These are phyloP conservation scores for Campodea augens DNA, from an alignment of 1,140 invertebrate species.

Conservation along the genomic window DNA sequence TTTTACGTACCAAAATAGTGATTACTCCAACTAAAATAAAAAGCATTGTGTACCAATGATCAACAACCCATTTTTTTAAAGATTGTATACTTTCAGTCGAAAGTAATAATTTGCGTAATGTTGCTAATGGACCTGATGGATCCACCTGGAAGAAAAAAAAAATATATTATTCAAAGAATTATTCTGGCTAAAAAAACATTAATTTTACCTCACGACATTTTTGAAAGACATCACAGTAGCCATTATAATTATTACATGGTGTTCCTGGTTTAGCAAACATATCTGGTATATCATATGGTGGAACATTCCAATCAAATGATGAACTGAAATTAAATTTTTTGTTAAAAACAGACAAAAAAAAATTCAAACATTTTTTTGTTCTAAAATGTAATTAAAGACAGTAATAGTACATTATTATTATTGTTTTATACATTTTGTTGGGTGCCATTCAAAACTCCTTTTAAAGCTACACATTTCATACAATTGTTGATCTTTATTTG, in stretches of 20 bases:
- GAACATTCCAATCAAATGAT: slow-evolving; percentile 74
- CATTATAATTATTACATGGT: slow-evolving; percentile 95
- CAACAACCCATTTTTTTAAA: slow-evolving; percentile 58
- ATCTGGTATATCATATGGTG: slow-evolving; percentile 74
- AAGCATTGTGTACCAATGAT: slow-evolving; percentile 67
- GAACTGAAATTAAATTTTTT: slow-evolving; percentile 40
- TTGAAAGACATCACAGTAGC: slow-evolving; percentile 98
- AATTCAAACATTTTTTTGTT: neutral
- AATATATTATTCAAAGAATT: neutral
- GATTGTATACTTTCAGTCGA: slow-evolving; percentile 75
- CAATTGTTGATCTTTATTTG: neutral
- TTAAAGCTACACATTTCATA: neutral
- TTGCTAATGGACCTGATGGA: slow-evolving; percentile 83
- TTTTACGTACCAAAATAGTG: slow-evolving; percentile 54
- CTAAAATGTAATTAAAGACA: neutral
- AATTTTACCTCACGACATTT: slow-evolving; percentile 64
- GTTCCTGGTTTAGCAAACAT: slow-evolving; percentile 86
- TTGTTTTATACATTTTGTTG: neutral
- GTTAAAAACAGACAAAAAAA: neutral
- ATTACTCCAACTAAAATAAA: slow-evolving; percentile 52
- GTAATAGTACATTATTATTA: neutral
- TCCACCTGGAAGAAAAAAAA: slow-evolving; percentile 40
- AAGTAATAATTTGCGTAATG: slow-evolving; percentile 61
- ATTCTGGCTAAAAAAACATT: neutral
- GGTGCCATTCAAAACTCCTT: neutral